These are phyloP conservation scores for Timandra comae DNA, from an alignment of 2,888 invertebrate genomes.

Conservation along the genomic window DNA sequence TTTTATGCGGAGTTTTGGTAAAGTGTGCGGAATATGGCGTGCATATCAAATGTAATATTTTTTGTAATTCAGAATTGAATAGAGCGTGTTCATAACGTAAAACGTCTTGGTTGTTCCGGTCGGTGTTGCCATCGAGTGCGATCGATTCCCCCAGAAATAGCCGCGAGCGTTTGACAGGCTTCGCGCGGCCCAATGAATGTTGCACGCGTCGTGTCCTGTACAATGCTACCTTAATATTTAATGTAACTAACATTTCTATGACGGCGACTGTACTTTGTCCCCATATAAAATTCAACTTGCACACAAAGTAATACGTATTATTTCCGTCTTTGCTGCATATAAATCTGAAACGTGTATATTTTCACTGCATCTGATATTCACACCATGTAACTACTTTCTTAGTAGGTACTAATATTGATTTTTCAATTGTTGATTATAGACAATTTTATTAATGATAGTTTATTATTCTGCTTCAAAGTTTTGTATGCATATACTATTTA, in stretches of 20 bases:
- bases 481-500: too few relatives aligned
- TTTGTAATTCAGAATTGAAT: constrained; percentile 6
- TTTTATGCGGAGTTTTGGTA: too few relatives aligned
- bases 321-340: background rate
- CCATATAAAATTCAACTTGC: constrained; percentile 50
- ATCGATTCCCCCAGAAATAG: constrained; percentile 64
- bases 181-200: constrained; percentile 47
- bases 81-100: constrained; percentile 23
- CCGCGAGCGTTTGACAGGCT: constrained; percentile 45
- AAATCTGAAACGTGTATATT: too few relatives aligned
- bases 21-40: constrained; percentile 1
- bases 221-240: constrained; percentile 58
- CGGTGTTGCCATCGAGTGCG: constrained; percentile 32
- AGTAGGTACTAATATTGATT: too few relatives aligned
- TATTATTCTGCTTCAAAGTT: too few relatives aligned
- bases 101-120: constrained; percentile 28
- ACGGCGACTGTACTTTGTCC: constrained; percentile 34
- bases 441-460: too few relatives aligned
- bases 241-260: constrained; percentile 62
- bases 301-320: constrained; percentile 25
- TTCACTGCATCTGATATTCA: too few relatives aligned
- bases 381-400: too few relatives aligned
- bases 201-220: constrained; percentile 39
- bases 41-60: background rate
- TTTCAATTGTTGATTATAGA: too few relatives aligned